Conservation (phyloP, 2,888 invertebrate species). For the Eupithecia inturbata region DNA sequence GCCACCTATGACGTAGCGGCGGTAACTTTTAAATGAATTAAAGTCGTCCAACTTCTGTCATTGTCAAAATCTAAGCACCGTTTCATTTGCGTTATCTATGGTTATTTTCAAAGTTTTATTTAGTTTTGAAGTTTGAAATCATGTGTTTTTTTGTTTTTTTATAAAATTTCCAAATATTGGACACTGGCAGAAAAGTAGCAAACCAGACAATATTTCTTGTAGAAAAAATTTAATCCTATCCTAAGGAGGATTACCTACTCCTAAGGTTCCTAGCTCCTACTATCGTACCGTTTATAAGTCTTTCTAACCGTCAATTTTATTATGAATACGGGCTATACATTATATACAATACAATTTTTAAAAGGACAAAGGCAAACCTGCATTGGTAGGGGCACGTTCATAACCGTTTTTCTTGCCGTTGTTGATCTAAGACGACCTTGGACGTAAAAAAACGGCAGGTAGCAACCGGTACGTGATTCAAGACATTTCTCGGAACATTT, state of each 20-base stretch:
- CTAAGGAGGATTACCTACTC: background rate
- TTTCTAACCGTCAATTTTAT: conserved; percentile 17
- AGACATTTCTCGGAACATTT: conserved; percentile 44
- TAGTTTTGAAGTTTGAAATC: too few species aligned
- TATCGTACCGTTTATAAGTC: conserved; percentile 1
- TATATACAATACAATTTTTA: conserved; percentile 22
- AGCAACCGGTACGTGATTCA: conserved; percentile 60
- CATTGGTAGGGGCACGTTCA: conserved; percentile 35
- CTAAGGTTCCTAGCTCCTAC: background rate
- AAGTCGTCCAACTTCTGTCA: background rate
- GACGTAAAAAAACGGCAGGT: conserved; percentile 54
- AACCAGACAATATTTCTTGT: too few species aligned
- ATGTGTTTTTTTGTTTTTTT: too few species aligned
- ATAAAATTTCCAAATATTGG: too few species aligned
- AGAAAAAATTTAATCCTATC: background rate
- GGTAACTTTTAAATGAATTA: conserved; percentile 7
- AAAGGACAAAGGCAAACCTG: conserved; percentile 33
- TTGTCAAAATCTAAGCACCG: background rate
- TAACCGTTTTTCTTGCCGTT: conserved; percentile 42
- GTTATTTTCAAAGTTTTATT: too few species aligned
- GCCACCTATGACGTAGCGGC: conserved; percentile 23
- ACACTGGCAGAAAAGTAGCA: too few species aligned
- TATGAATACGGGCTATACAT: conserved; percentile 10
- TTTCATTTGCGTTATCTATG: too few species aligned
- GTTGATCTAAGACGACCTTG: conserved; percentile 55